A percentile compares a stretch with the other conserved stretches of the same genome.
These are phyloP conservation scores for Microplitis manilae DNA, from an alignment of 2,888 invertebrate genomes.

Conservation along the genomic window DNA sequence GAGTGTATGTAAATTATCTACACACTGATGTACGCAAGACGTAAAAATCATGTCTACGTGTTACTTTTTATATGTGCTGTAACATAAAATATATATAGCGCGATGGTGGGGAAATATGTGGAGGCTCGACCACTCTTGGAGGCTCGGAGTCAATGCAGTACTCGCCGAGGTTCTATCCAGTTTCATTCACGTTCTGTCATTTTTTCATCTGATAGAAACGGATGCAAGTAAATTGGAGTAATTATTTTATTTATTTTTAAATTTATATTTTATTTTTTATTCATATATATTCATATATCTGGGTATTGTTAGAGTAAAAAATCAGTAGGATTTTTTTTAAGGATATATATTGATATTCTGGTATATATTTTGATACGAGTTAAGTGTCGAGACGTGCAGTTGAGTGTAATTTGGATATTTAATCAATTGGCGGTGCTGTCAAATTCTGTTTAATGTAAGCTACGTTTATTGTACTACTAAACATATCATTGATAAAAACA, in stretches of 20 bases:
- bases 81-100: conserved; percentile 2
- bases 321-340: no score
- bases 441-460: neutral
- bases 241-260: neutral
- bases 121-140: conserved; percentile 58
- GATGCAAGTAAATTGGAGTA: conserved; percentile 31
- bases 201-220: conserved; percentile 51
- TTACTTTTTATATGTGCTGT: neutral
- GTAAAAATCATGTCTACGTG: neutral
- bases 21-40: neutral
- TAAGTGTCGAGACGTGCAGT: conserved; percentile 21
- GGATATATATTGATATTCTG: no score
- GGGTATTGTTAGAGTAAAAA: no score
- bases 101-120: conserved; percentile 42
- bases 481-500: neutral
- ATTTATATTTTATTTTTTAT: neutral
- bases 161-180: conserved; percentile 9
- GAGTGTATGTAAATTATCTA: neutral
- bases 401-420: conserved; percentile 17
- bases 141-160: conserved; percentile 43
- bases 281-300: neutral
- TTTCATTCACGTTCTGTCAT: conserved; percentile 47
- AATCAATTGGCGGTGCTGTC: neutral
- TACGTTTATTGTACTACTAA: neutral
- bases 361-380: no score